Evolutionary conservation across 2,888 invertebrate species (phyloP).

Genomic region (Coelinius sp.): DNA sequence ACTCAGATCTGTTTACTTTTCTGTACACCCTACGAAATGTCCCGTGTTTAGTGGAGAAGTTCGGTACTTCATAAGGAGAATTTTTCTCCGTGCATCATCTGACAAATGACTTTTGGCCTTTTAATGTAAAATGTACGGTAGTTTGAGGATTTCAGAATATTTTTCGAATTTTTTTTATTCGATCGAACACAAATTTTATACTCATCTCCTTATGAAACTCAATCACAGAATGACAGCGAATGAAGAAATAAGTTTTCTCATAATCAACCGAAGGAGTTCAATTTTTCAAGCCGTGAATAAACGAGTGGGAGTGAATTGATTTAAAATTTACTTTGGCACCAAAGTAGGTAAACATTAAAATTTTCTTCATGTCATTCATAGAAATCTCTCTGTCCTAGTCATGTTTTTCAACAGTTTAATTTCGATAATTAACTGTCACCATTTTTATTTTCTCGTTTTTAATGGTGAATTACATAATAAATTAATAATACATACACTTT

Average conservation of each 20-base stretch:
- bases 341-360: conserved; percentile 18
- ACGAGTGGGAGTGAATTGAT: conserved; percentile 14
- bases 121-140: too few relatives aligned
- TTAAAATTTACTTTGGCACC: conserved; percentile 24
- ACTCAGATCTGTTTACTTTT: too few relatives aligned
- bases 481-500: background rate
- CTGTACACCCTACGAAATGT: too few relatives aligned
- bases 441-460: background rate
- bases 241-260: background rate
- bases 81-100: too few relatives aligned
- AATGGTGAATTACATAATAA: background rate
- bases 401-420: conserved; percentile 18
- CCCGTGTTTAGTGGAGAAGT: too few relatives aligned
- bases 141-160: too few relatives aligned
- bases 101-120: too few relatives aligned
- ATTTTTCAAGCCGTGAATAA: background rate
- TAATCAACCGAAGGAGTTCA: background rate
- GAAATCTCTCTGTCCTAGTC: background rate
- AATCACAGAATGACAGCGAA: background rate
- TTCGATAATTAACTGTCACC: conserved; percentile 17
- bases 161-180: too few relatives aligned
- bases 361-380: background rate
- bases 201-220: conserved; percentile 1
- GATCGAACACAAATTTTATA: background rate
- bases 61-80: too few relatives aligned